Evolutionary conservation across 2,888 invertebrate species (phyloP), one percentile per base, ranked within the genome.

Genomic region (Limnephilus auricula): DNA sequence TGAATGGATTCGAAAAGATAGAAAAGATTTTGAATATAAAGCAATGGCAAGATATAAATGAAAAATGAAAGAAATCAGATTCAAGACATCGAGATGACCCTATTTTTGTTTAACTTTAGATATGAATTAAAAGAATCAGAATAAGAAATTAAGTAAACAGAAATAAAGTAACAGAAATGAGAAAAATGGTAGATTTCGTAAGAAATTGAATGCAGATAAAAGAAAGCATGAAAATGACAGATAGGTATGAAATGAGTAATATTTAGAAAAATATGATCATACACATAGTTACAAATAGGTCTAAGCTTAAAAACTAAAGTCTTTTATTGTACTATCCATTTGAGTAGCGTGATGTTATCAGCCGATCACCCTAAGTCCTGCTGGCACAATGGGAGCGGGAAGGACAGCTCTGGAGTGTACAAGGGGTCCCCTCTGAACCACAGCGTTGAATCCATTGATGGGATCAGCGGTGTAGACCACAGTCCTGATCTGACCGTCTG

Each of bases 381-480:
- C 90, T n/a, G 93, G 93, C n/a, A 91, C 45, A 6, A 80, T 34
- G 3, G 78, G 90, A 1, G 93, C 93, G 30, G 92, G 92, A 65
- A 93, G 87, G 3, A 92, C 82, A 80, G 92, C 93, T 45, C 91
- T 91, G 40, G 93, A 91, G 40, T 93, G 93, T 31, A 93, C 91
- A 34, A 92, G 45, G 25, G 95, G 94, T 91, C 94, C 94, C 91
- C 94, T 94, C 92, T 94, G 94, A 0, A 95, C 95, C 12, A 94
- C 94, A 82, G 95, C 95, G 93, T 94, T 94, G 94, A 95, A 95
- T 86, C 95, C 94, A 92, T 94, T 94, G 92, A 94, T 91, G 10
- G 94, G 94, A 92, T 94, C 95, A 91, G 94, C 94, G 32, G 94
- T 94, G 93, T 95, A 95, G 89, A 94, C 94, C 6, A 95, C 95